A percentile compares a stretch with the other conserved stretches of the same genome.
Conservation (phyloP, 2,113 vertebrate genomes). For the Thalassarche chlororhynchos region DNA sequence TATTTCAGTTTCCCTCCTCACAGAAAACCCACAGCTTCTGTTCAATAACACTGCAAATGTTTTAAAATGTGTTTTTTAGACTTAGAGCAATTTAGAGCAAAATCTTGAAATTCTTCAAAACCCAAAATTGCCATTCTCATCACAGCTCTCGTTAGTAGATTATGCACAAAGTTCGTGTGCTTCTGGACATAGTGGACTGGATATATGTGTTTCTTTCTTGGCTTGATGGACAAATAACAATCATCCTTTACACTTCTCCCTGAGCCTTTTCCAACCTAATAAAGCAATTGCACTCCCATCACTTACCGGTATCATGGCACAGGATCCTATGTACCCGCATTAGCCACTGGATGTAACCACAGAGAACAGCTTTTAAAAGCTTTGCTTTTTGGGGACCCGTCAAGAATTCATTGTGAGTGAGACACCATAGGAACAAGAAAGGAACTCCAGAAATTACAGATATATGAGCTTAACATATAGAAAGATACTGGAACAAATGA, state of each 20-base stretch:
- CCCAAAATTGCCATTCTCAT: not conserved
- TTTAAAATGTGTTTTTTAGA: not conserved
- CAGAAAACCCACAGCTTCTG: not conserved
- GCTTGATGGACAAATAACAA: not conserved
- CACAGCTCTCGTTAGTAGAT: not conserved
- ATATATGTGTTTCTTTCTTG: not conserved
- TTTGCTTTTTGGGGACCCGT: not conserved
- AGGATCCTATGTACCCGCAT: not conserved
- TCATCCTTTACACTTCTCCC: not conserved
- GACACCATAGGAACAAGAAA: not conserved
- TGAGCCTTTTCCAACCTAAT: not conserved
- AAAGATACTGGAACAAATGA: not conserved
- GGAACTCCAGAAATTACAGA: not conserved
- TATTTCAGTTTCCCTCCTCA: not conserved
- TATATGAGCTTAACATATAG: not conserved
- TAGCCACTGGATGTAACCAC: not conserved
- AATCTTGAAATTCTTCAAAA: not conserved
- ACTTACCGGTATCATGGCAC: not conserved
- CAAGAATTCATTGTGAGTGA: not conserved
- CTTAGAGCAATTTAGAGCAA: not conserved
- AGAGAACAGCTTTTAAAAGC: not conserved
- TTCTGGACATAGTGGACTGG: not conserved
- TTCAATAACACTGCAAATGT: not conserved
- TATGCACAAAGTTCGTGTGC: not conserved
- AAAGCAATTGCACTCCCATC: not conserved